Evolutionary conservation across 2,797 vertebrate genomes (phyloP).

Genomic region (Urocyon cinereoargenteus): DNA sequence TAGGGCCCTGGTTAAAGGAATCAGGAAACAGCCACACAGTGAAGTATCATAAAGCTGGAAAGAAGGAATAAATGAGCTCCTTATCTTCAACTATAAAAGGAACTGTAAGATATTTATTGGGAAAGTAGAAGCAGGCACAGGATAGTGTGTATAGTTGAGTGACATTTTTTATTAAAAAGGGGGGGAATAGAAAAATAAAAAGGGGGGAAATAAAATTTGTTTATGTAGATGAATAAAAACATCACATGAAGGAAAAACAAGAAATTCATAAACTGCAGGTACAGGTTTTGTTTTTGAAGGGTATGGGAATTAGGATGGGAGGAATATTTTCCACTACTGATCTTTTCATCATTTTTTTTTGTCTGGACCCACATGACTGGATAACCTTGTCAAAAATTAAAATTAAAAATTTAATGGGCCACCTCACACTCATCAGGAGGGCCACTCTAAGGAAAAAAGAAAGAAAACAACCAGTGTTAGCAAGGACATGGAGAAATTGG

Average conservation of each 20-base stretch:
- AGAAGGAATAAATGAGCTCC: background rate
- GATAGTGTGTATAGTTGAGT: background rate
- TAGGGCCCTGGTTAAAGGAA: background rate
- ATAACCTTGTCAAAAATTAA: background rate
- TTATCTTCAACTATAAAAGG: constrained; percentile 20
- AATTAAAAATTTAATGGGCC: background rate
- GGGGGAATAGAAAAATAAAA: background rate
- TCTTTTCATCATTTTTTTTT: background rate
- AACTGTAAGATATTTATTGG: background rate
- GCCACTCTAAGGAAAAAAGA: background rate
- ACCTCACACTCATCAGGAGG: background rate
- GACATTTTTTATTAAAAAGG: background rate
- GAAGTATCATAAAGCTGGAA: background rate
- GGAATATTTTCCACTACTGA: background rate
- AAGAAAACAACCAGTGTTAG: background rate
- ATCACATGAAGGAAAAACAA: background rate
- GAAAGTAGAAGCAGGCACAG: background rate
- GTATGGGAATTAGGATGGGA: background rate
- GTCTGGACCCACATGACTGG: background rate
- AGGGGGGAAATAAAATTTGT: background rate
- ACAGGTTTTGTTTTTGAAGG: background rate
- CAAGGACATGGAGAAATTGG: background rate
- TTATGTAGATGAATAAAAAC: background rate
- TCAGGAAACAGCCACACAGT: background rate
- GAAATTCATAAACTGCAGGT: background rate